A percentile compares a stretch with the other conserved stretches of the same genome.
Conservation (phyloP, 2,888 invertebrate species). For the Calliscelio sp. region DNA sequence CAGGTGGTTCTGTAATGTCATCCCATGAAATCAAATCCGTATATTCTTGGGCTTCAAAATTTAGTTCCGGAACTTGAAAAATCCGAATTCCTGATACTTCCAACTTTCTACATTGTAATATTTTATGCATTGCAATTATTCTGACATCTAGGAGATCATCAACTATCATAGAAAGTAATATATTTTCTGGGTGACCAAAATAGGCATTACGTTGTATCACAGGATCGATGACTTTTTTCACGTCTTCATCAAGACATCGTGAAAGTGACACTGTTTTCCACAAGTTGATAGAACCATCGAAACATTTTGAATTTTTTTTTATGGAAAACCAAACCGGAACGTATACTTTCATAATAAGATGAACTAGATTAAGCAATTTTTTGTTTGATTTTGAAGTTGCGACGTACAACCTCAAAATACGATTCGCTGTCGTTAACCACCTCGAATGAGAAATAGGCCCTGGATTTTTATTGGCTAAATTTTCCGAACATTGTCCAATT, state of each 20-base stretch:
- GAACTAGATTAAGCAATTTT: constrained; percentile 3
- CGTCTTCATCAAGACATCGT: constrained; percentile 8
- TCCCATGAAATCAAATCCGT: constrained; percentile 25
- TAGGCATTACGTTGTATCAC: constrained; percentile 57
- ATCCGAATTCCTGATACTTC: neutral
- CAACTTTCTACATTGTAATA: constrained; percentile 15
- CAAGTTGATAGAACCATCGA: constrained; percentile 16
- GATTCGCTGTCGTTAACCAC: constrained; percentile 34
- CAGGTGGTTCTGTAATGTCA: constrained; percentile 11
- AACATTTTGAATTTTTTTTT: constrained; percentile 43
- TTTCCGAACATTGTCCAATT: constrained; percentile 31
- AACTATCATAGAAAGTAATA: constrained; percentile 42
- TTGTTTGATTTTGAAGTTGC: neutral
- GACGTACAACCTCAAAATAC: constrained; percentile 16
- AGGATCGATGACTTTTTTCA: constrained; percentile 59
- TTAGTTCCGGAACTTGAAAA: constrained; percentile 27
- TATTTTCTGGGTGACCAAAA: constrained; percentile 51
- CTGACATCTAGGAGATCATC: constrained; percentile 38
- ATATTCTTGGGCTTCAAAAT: constrained; percentile 39
- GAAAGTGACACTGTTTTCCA: constrained; percentile 29
- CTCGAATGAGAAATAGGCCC: constrained; percentile 27
- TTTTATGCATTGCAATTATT: constrained; percentile 15
- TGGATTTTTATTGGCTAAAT: constrained; percentile 31
- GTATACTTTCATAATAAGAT: constrained; percentile 39
- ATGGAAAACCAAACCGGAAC: constrained; percentile 51